A percentile compares a stretch with the other conserved stretches of the same genome.
phyloP scores from a whole-genome alignment of 35 echinoderm and acorn worm species.

The Chiridota heheva region DNA sequence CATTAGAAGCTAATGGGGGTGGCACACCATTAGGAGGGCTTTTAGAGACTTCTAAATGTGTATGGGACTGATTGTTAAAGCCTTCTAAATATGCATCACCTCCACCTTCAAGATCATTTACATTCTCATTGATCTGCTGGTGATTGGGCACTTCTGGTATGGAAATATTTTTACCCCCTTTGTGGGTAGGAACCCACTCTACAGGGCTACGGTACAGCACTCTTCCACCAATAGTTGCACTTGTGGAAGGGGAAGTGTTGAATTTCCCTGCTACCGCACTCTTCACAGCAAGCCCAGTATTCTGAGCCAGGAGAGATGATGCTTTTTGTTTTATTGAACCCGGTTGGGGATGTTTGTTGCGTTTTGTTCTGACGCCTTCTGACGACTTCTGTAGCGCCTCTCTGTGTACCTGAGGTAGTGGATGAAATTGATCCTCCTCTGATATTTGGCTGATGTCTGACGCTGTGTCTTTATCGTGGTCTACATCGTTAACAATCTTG shows the following conservation, averaged over 20 bases:
- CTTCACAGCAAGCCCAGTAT: slow-evolving; percentile 73
- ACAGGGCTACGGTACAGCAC: slow-evolving; percentile 80
- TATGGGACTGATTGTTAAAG: too few species aligned
- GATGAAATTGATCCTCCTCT: background rate
- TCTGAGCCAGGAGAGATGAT: slow-evolving; percentile 75
- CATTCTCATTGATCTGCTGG: too few species aligned
- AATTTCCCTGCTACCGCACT: slow-evolving; percentile 68
- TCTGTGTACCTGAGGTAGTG: background rate
- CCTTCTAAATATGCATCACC: too few species aligned
- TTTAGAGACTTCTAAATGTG: too few species aligned
- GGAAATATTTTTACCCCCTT: slow-evolving; percentile 64
- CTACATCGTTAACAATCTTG: background rate
- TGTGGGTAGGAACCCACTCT: slow-evolving; percentile 64
- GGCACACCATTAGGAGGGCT: too few species aligned
- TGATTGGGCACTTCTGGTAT: too few species aligned
- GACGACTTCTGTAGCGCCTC: background rate
- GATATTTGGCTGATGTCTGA: background rate
- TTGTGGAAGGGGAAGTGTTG: slow-evolving; percentile 11
- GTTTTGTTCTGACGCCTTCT: background rate
- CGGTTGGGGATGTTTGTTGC: slow-evolving; percentile 40
- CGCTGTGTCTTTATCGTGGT: slow-evolving; percentile 1
- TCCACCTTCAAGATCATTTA: too few species aligned
- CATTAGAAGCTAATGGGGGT: too few species aligned
- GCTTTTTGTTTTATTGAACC: slow-evolving; percentile 61
- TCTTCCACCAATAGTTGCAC: slow-evolving; percentile 16